A percentile compares a stretch with the other conserved stretches of the same genome.
phyloP scores from a whole-genome alignment of 2,797 vertebrate species.

The Melanotaenia nigrans region DNA sequence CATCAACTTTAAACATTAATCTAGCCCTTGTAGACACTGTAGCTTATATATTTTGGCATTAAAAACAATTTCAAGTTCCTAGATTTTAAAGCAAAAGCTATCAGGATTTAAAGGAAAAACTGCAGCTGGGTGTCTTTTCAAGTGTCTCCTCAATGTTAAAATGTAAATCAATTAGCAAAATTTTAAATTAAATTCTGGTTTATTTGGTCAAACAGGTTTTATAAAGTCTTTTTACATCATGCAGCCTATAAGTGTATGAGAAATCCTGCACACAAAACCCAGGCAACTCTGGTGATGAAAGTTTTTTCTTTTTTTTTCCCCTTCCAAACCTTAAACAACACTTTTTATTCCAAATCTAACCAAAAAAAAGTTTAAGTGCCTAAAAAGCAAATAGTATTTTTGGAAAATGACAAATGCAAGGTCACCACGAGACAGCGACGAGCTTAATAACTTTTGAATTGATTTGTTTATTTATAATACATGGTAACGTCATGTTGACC shows the following conservation, averaged over 20 bases:
- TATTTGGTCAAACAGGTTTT: neutral
- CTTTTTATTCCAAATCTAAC: no score
- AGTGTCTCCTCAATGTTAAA: neutral
- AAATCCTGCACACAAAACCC: neutral
- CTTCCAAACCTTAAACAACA: no score
- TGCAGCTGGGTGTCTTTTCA: neutral
- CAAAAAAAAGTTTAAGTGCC: no score
- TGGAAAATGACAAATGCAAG: no score
- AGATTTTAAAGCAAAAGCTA: neutral
- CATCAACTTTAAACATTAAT: constrained; percentile 54
- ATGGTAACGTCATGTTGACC: no score
- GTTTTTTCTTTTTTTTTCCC: no score
- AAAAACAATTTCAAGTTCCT: neutral
- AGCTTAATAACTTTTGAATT: no score
- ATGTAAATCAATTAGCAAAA: neutral
- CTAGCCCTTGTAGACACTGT: constrained; percentile 18
- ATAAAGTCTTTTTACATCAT: neutral
- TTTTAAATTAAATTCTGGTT: neutral
- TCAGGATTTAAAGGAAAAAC: neutral
- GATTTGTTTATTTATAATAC: no score
- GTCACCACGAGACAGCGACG: no score
- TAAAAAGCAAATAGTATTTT: no score
- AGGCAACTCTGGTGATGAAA: no score
- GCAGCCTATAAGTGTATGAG: neutral
- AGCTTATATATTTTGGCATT: constrained; percentile 8